Evolutionary conservation across 2,797 vertebrate species (phyloP).

Genomic region (Sylvia borin): DNA sequence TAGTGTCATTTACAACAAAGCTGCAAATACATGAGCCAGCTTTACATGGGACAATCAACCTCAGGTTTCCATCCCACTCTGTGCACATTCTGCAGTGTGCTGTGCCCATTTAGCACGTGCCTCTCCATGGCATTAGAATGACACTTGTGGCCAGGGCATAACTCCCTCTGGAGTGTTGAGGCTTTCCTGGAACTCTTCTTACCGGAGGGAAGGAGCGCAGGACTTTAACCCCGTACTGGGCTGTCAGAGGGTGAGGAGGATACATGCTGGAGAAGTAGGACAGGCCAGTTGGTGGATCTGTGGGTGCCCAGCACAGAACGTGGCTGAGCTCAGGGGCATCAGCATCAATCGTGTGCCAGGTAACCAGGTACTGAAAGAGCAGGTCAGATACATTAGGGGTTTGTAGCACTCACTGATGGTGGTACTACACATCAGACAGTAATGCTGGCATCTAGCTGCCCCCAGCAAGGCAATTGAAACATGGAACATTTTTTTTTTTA

Average conservation of each 20-base stretch:
- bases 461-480: background rate
- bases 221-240: slow-evolving; percentile 96
- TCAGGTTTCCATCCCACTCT: background rate
- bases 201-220: slow-evolving; percentile 95
- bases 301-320: slow-evolving; percentile 93
- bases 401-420: background rate
- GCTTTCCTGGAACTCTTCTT: background rate
- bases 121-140: background rate
- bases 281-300: slow-evolving; percentile 93
- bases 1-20: background rate
- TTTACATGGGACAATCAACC: background rate
- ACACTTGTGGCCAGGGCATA: background rate
- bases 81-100: background rate
- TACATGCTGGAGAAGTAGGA: slow-evolving; percentile 99
- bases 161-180: background rate
- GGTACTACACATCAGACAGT: background rate
- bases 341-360: slow-evolving; percentile 96
- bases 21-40: background rate
- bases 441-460: background rate
- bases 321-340: slow-evolving; percentile 96
- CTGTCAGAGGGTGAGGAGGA: slow-evolving; percentile 94
- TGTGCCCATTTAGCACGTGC: background rate
- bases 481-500: background rate
- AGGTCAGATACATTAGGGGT: background rate
- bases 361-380: slow-evolving; percentile 90